Conservation (phyloP, 2,888 invertebrate genomes). For the Cataglyphis albicans region DNA sequence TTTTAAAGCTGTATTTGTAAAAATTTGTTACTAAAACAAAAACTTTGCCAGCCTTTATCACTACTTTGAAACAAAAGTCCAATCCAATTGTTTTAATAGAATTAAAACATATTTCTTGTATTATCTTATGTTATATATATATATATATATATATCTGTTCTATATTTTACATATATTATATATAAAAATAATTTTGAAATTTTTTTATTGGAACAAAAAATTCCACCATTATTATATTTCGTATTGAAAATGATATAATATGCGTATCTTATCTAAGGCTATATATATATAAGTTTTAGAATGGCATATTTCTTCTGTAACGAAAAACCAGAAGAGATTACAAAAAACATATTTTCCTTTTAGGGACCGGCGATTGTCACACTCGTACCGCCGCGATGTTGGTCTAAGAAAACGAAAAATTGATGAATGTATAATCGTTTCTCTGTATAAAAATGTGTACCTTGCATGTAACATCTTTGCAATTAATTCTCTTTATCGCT, state of each 20-base stretch:
- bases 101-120: background rate
- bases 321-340: background rate
- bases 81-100: background rate
- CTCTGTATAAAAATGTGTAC: conserved; percentile 16
- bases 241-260: background rate
- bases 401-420: conserved; percentile 82
- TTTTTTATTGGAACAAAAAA: background rate
- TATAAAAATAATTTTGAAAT: background rate
- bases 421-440: conserved; percentile 59
- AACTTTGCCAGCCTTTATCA: background rate
- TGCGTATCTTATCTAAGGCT: background rate
- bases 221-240: background rate
- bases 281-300: background rate
- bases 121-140: background rate
- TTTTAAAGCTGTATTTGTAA: too few species aligned
- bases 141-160: background rate
- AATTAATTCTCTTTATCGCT: background rate
- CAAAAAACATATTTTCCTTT: conserved; percentile 73
- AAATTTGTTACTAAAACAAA: background rate
- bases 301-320: background rate
- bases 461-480: conserved; percentile 38
- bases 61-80: background rate
- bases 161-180: background rate
- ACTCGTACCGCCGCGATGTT: conserved; percentile 82
- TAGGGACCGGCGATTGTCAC: conserved; percentile 83